A percentile compares a stretch with the other conserved stretches of the same genome.
Evolutionary conservation across 2,888 invertebrate species (phyloP).

Genomic region (Mechanitis messenoides): DNA sequence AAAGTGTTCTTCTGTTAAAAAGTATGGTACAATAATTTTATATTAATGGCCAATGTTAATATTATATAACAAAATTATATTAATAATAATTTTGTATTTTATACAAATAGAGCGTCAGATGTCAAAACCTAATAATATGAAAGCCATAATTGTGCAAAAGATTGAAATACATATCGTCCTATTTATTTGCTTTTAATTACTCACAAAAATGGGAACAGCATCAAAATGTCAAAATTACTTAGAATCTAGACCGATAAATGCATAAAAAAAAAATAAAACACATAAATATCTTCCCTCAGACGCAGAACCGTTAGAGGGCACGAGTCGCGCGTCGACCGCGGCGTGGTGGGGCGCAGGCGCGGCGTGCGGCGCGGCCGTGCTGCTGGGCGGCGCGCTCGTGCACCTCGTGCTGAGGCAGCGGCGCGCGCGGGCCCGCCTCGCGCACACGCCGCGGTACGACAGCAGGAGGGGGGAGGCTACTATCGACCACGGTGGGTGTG

Average conservation of each 20-base stretch:
- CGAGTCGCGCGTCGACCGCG: constrained; percentile 28
- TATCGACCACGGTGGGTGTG: constrained; percentile 80
- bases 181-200: too few species aligned
- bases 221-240: background rate
- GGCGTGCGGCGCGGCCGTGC: constrained; percentile 62
- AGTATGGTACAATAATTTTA: too few species aligned
- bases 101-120: too few species aligned
- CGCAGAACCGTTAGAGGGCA: constrained; percentile 12
- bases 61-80: too few species aligned
- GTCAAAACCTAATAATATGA: too few species aligned
- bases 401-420: constrained; percentile 81
- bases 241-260: background rate
- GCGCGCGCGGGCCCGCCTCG: constrained; percentile 85
- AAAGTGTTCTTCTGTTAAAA: too few species aligned
- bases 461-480: constrained; percentile 91
- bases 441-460: constrained; percentile 80
- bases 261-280: background rate
- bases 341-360: constrained; percentile 57
- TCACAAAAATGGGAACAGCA: too few species aligned
- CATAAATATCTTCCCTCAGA: constrained; percentile 4
- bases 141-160: too few species aligned
- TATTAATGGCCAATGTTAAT: too few species aligned
- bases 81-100: too few species aligned
- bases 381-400: constrained; percentile 75
- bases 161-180: too few species aligned